phyloP scores from a whole-genome alignment of 2,888 invertebrate genomes.

The Zelleria hepariella region DNA sequence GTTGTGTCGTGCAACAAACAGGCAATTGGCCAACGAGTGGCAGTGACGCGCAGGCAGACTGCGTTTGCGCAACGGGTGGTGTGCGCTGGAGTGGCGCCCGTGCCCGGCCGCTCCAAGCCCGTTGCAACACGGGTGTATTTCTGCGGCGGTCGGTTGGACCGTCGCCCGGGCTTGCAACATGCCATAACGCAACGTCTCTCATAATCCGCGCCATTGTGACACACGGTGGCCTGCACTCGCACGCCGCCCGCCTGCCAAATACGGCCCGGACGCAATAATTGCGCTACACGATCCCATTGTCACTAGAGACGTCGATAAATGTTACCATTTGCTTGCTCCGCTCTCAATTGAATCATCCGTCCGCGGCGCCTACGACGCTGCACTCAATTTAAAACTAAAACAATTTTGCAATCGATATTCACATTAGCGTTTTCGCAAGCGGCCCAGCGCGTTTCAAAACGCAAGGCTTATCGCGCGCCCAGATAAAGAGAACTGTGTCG shows the following conservation, averaged over 20 bases:
- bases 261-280: conserved; percentile 36
- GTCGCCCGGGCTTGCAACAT: conserved; percentile 69
- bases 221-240: conserved; percentile 34
- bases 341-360: background rate
- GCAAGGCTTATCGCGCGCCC: conserved; percentile 65
- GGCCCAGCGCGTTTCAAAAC: conserved; percentile 67
- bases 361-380: conserved; percentile 24
- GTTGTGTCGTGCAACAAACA: conserved; percentile 28
- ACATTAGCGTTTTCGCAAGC: conserved; percentile 73
- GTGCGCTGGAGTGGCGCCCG: conserved; percentile 52
- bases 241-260: conserved; percentile 56
- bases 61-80: conserved; percentile 23
- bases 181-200: conserved; percentile 68
- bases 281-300: conserved; percentile 55
- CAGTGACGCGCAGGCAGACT: conserved; percentile 29
- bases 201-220: conserved; percentile 67
- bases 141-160: conserved; percentile 57
- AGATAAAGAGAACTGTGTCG: conserved; percentile 64
- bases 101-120: conserved; percentile 64
- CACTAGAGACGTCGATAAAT: conserved; percentile 27
- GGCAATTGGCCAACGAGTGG: conserved; percentile 56
- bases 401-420: conserved; percentile 71
- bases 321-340: conserved; percentile 26
- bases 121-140: conserved; percentile 71
- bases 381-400: conserved; percentile 66